Evolutionary conservation across 2,113 vertebrate species (phyloP).

Genomic region (Salvator merianae): DNA sequence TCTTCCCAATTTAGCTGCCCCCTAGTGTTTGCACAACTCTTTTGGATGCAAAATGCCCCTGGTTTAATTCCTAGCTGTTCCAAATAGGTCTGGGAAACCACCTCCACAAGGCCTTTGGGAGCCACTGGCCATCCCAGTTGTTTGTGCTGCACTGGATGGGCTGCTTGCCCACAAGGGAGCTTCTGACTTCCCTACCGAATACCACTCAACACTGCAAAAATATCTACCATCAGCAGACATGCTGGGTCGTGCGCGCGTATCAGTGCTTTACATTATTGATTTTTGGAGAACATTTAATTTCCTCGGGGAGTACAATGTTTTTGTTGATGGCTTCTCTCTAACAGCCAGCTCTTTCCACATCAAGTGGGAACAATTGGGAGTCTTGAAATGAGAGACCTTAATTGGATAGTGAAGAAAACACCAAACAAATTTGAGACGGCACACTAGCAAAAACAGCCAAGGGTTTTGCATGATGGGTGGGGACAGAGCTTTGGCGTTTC

Average conservation of each 20-base stretch:
- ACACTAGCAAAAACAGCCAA: neutral
- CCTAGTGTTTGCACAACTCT: neutral
- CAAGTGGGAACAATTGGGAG: constrained; percentile 37
- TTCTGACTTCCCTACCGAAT: neutral
- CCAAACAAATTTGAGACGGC: constrained; percentile 13
- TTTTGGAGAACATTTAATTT: constrained; percentile 36
- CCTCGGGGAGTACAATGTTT: constrained; percentile 23
- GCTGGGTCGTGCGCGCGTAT: neutral
- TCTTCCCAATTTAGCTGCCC: neutral
- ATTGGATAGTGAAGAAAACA: constrained; percentile 36
- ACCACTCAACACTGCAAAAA: neutral
- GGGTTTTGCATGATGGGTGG: neutral
- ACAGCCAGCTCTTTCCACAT: neutral
- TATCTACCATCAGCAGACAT: neutral
- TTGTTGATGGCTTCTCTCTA: constrained; percentile 14
- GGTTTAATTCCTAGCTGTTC: neutral
- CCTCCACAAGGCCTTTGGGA: neutral
- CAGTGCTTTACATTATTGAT: neutral
- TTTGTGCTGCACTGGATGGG: too few species aligned
- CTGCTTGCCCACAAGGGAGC: neutral
- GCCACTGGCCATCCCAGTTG: neutral
- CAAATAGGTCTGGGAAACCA: too few species aligned
- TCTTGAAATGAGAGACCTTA: constrained; percentile 42
- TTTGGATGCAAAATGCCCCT: neutral
- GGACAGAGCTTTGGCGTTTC: constrained; percentile 13